Evolutionary conservation across 2,797 vertebrate genomes (phyloP).

Genomic region (Parambassis ranga): DNA sequence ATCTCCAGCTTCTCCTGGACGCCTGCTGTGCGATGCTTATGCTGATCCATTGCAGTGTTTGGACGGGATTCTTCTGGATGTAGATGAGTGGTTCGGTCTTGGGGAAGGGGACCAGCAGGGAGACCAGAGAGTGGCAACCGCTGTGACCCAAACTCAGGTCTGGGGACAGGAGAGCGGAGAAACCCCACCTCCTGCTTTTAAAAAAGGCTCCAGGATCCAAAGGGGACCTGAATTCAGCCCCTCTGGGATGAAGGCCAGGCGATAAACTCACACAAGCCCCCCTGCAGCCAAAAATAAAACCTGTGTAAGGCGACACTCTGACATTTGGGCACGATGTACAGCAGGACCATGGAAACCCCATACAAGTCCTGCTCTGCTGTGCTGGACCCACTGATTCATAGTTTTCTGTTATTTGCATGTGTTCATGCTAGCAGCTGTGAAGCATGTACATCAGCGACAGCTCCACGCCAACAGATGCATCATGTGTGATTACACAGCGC

Average conservation of each 20-base stretch:
- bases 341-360: slow-evolving; percentile 64
- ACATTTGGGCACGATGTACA: slow-evolving; percentile 72
- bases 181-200: slow-evolving; percentile 76
- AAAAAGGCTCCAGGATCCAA: slow-evolving; percentile 78
- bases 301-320: slow-evolving; percentile 77
- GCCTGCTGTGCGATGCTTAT: slow-evolving; percentile 53
- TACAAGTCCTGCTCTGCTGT: background rate
- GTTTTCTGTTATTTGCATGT: slow-evolving; percentile 20
- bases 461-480: slow-evolving; percentile 16
- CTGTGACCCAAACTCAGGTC: slow-evolving; percentile 70
- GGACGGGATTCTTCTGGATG: background rate
- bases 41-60: slow-evolving; percentile 61
- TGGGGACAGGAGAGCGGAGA: slow-evolving; percentile 66
- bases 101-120: background rate
- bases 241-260: slow-evolving; percentile 24
- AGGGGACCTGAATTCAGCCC: slow-evolving; percentile 66
- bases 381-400: slow-evolving; percentile 28
- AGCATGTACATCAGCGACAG: slow-evolving; percentile 44
- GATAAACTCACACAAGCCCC: slow-evolving; percentile 39
- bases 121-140: slow-evolving; percentile 52
- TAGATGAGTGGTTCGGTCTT: background rate
- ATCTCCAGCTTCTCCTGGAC: slow-evolving; percentile 77
- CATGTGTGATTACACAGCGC: slow-evolving; percentile 22
- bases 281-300: slow-evolving; percentile 78
- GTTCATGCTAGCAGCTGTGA: slow-evolving; percentile 32